A percentile compares a stretch with the other conserved stretches of the same genome.
phyloP scores from a whole-genome alignment of 2,888 invertebrate genomes.

The Bellardia pandia region DNA sequence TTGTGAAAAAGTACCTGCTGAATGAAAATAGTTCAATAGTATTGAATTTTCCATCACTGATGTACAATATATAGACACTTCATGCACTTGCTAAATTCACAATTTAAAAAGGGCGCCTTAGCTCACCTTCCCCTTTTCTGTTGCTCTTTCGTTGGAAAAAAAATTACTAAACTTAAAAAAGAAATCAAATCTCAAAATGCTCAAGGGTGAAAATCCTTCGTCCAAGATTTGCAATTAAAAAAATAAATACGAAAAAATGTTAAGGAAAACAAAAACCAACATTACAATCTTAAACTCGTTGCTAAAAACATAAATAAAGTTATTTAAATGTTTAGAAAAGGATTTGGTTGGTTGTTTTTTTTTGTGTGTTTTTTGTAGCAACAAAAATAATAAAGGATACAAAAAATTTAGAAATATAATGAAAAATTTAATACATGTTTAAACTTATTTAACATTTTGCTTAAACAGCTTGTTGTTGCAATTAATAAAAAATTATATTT shows the following conservation, averaged over 20 bases:
- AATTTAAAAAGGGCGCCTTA: not conserved
- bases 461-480: not conserved
- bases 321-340: not conserved
- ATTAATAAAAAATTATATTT: not conserved
- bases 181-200: conserved; percentile 18
- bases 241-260: not conserved
- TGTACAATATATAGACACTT: no score
- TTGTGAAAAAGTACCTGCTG: no score
- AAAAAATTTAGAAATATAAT: not conserved
- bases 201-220: conserved; percentile 1
- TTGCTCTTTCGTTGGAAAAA: not conserved
- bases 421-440: conserved; percentile 8
- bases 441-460: conserved; percentile 1
- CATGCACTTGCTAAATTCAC: no score
- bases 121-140: not conserved
- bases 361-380: not conserved
- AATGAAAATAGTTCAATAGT: no score
- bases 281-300: not conserved
- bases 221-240: not conserved
- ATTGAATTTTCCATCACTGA: no score
- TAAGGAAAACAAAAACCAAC: not conserved
- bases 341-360: not conserved
- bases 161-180: not conserved
- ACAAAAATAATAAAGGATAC: not conserved
- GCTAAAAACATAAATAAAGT: conserved; percentile 20